Evolutionary conservation across 2,113 vertebrate species (phyloP).

Genomic region (Pavo muticus): DNA sequence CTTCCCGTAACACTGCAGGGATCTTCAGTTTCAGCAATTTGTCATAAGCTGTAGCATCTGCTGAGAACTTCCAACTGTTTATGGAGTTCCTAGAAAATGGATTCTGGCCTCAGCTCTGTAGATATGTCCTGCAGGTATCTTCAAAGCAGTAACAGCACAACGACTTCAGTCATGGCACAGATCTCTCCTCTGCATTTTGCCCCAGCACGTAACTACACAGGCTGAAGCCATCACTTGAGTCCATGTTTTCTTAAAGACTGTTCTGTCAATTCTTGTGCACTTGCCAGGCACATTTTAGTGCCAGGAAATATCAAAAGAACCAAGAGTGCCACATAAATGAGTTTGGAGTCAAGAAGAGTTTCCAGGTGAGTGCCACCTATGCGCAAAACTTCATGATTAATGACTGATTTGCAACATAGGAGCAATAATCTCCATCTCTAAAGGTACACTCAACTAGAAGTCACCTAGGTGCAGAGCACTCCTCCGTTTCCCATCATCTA

Average conservation of each 20-base stretch:
- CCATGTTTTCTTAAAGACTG: not conserved
- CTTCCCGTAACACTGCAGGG: rapidly evolving
- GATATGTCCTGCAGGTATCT: not conserved
- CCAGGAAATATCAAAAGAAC: slow-evolving; percentile 11
- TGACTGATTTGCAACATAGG: not conserved
- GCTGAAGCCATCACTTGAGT: not conserved
- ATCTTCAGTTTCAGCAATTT: not conserved
- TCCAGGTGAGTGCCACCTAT: not conserved
- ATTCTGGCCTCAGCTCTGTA: not conserved
- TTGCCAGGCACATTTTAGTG: not conserved
- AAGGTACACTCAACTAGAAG: not conserved
- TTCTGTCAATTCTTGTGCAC: not conserved
- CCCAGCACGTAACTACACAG: not conserved
- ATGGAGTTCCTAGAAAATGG: not conserved
- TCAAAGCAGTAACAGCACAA: not conserved
- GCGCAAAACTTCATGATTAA: not conserved
- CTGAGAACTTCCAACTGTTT: not conserved
- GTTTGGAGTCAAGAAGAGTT: not conserved
- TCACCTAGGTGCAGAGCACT: not conserved
- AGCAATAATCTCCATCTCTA: not conserved
- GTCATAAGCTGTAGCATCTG: not conserved
- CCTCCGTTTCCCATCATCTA: not conserved
- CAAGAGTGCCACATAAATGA: not conserved
- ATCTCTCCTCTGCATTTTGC: not conserved
- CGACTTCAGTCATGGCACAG: not conserved